Evolutionary conservation across 2,888 invertebrate species (phyloP).

Genomic region (Ecliptopera silaceata): DNA sequence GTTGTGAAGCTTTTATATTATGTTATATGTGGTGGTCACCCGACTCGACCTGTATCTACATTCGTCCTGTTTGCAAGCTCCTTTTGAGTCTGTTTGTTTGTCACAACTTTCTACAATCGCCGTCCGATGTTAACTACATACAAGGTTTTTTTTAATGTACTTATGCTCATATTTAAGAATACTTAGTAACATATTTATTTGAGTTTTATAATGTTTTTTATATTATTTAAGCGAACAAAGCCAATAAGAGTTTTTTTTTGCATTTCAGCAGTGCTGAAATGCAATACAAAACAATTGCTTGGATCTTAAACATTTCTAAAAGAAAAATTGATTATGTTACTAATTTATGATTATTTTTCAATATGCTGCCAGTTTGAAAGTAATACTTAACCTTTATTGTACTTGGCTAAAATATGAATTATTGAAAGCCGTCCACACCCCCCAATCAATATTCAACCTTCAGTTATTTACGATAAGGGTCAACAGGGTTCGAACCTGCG

Average conservation of each 20-base stretch:
- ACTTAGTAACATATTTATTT: too few relatives aligned
- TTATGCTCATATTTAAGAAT: background rate
- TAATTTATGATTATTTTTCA: too few relatives aligned
- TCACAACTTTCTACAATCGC: conserved; percentile 25
- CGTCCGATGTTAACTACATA: background rate
- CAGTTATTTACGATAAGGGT: conserved; percentile 34
- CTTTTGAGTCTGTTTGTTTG: conserved; percentile 22
- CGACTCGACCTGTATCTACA: conserved; percentile 16
- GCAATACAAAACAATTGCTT: too few relatives aligned
- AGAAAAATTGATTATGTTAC: too few relatives aligned
- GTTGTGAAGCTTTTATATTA: too few relatives aligned
- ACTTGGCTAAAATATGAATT: background rate
- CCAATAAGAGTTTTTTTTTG: too few relatives aligned
- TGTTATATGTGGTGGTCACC: conserved; percentile 17
- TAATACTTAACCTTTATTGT: too few relatives aligned
- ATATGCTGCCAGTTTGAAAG: too few relatives aligned
- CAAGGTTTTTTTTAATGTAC: background rate
- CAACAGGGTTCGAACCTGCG: conserved; percentile 50
- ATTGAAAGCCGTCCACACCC: conserved; percentile 12
- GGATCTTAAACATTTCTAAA: too few relatives aligned
- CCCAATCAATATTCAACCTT: conserved; percentile 24
- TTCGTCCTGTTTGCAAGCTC: conserved; percentile 20
- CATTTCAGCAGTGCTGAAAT: too few relatives aligned
- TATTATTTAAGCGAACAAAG: too few relatives aligned
- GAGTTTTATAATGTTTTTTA: background rate